phyloP scores from a whole-genome alignment of 1,140 invertebrate species.

The Leptinotarsa defecta region DNA sequence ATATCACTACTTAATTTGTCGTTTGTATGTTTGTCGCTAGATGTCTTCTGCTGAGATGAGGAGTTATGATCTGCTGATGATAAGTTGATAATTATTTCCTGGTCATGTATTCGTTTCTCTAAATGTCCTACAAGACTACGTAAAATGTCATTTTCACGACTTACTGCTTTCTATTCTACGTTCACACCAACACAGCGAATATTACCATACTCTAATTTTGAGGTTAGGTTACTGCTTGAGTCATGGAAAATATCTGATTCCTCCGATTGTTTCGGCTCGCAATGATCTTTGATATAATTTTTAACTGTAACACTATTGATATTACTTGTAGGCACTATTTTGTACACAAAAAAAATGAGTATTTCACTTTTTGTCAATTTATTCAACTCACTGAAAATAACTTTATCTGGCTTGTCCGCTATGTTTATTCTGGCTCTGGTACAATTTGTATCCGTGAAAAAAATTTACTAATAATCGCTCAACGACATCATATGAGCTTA shows the following conservation, averaged over 20 bases:
- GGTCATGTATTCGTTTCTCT: background rate
- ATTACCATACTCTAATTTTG: background rate
- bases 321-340: background rate
- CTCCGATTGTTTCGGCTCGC: background rate
- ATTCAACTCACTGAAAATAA: background rate
- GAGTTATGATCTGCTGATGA: background rate
- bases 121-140: background rate
- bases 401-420: background rate
- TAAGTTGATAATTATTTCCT: background rate
- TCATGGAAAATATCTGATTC: background rate
- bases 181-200: background rate
- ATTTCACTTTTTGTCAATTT: background rate
- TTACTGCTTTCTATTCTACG: background rate
- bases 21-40: background rate
- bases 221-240: background rate
- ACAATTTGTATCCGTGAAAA: too few species aligned
- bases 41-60: background rate
- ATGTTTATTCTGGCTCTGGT: background rate
- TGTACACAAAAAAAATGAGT: background rate
- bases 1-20: constrained; percentile 3
- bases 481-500: too few species aligned
- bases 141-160: background rate
- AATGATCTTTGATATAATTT: background rate
- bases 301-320: background rate
- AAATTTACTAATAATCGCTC: too few species aligned